These are phyloP conservation scores for Oophaga pumilio DNA, from an alignment of 2,113 vertebrate genomes.

Conservation along the genomic window DNA sequence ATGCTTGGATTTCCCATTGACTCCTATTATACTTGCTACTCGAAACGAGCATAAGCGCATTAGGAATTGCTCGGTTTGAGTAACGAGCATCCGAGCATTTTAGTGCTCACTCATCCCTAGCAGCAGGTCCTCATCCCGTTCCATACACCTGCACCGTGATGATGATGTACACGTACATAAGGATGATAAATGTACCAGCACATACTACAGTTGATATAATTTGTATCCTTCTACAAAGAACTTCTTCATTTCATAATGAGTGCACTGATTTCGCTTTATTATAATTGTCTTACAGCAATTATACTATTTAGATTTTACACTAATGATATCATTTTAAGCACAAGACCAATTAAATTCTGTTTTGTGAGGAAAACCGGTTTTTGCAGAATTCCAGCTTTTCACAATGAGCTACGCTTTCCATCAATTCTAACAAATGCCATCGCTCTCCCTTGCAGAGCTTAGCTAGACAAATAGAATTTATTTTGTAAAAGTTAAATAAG, in stretches of 20 bases:
- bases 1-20: no score
- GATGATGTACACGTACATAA: no score
- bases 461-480: slow-evolving; percentile 38
- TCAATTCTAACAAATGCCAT: slow-evolving; percentile 20
- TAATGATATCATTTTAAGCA: not conserved
- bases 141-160: no score
- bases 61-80: no score
- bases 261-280: not conserved
- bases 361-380: not conserved
- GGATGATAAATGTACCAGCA: no score
- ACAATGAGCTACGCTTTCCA: not conserved
- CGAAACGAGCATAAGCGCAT: no score
- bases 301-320: not conserved
- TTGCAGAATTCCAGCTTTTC: not conserved
- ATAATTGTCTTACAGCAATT: not conserved
- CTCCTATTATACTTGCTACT: no score
- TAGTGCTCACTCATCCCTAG: no score
- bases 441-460: not conserved
- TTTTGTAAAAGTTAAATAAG: slow-evolving; percentile 17
- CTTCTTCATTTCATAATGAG: not conserved
- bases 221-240: not conserved
- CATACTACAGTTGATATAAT: no score
- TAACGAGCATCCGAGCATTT: no score
- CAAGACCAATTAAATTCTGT: not conserved
- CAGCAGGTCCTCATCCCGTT: no score